These are phyloP conservation scores for Apotomis betuletana DNA, from an alignment of 2,888 invertebrate genomes.

Conservation along the genomic window DNA sequence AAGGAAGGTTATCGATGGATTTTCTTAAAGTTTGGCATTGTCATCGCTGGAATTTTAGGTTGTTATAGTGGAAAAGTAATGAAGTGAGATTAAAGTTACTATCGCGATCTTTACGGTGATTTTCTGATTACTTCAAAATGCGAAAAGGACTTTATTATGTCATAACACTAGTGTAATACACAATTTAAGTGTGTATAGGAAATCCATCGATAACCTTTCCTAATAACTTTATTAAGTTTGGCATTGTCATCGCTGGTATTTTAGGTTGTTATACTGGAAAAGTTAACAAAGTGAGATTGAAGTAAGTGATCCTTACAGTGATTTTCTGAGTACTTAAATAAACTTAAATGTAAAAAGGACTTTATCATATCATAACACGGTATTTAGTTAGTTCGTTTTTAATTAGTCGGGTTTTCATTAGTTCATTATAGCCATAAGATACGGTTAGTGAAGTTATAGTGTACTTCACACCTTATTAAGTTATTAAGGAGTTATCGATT, in stretches of 20 bases:
- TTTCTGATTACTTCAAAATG: background rate
- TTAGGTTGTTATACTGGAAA: constrained; percentile 32
- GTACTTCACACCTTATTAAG: constrained; percentile 75
- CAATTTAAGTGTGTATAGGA: too few species aligned
- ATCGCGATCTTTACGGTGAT: background rate
- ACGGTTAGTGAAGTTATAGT: constrained; percentile 62
- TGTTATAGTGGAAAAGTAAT: background rate
- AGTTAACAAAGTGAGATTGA: background rate
- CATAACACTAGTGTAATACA: constrained; percentile 56
- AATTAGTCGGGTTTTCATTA: too few species aligned
- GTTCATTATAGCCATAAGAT: constrained; percentile 63
- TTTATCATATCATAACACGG: too few species aligned
- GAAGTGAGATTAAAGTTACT: constrained; percentile 1
- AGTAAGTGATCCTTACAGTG: background rate
- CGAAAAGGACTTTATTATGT: too few species aligned
- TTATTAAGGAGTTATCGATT: constrained; percentile 48
- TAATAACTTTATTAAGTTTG: too few species aligned
- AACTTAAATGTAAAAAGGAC: too few species aligned
- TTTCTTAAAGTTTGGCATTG: constrained; percentile 42
- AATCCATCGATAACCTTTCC: too few species aligned
- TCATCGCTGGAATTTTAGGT: constrained; percentile 45
- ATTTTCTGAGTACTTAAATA: background rate
- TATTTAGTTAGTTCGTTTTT: too few species aligned
- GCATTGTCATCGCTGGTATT: constrained; percentile 44
- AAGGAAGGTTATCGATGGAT: constrained; percentile 54